Evolutionary conservation across 2,888 invertebrate genomes (phyloP), one percentile per base, ranked within the genome.

Genomic region (Eubasilissa splendida): DNA sequence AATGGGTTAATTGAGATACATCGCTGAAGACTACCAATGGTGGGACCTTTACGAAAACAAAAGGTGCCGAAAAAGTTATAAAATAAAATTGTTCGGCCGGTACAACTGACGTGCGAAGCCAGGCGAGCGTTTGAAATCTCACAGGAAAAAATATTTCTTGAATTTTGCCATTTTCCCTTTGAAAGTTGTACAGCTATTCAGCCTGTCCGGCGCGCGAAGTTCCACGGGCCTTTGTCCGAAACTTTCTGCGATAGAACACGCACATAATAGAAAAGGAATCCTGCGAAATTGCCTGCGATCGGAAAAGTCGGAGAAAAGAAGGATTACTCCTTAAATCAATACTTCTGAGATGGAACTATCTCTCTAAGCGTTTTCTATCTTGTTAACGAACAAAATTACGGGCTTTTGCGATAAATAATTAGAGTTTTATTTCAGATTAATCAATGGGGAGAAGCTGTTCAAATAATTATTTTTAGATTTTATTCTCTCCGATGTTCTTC

Each of bases 181-280:
- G 50, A 68, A 68, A 50, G 33, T 68, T 52, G 68, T 50, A 4
- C 42, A 63, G 63, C 52, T 14, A 50, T 50, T 68, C 54, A 71
- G 54, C 54, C 71, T 53, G 71, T 54, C 14, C 54, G 71, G 71
- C 52, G 52, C 53, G 22, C 53, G 54, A 71, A 74, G 42, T 22
- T 74, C 58, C 42, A 33, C 22, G 12, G 9, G n/a, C 59, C 42
- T 74, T 74, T 59, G 71, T 71, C 71, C 71, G 71, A 71, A 71
- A 54, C 54, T 71, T 71, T 54, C 12, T n/a, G 31, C 52, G 31
- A 53, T 22, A 53, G 54, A 71, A 71, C 71, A 71, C 71, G 71
- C 71, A 71, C 71, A 71, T 71, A 71, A 71, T 71, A 54, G 53
- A 71, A 71, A 71, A 71, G 53, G 71, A 71, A 71, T 71, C 71